These are phyloP conservation scores for Hesperophylax magnus DNA, from an alignment of 1,140 invertebrate genomes.

Conservation along the genomic window DNA sequence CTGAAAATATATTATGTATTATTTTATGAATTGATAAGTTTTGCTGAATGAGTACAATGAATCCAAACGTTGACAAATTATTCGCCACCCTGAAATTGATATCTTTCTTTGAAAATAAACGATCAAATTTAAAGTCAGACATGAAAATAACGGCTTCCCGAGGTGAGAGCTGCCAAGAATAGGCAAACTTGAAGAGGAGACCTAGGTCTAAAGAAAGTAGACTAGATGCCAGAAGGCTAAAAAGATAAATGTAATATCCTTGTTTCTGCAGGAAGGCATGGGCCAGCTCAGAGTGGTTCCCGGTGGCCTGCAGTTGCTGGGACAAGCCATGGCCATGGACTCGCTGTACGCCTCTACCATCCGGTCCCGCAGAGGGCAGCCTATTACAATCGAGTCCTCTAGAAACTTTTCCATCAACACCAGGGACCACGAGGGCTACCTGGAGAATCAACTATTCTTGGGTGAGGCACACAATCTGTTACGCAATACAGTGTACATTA, in stretches of 20 bases:
- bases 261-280: conserved; percentile 87
- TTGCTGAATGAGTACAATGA: too few relatives aligned
- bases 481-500: not conserved
- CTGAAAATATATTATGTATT: too few relatives aligned
- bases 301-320: conserved; percentile 88
- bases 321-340: conserved; percentile 89
- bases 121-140: too few relatives aligned
- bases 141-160: too few relatives aligned
- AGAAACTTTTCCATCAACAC: conserved; percentile 90
- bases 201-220: too few relatives aligned
- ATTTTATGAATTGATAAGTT: too few relatives aligned
- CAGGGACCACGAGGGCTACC: conserved; percentile 81
- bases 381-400: conserved; percentile 88
- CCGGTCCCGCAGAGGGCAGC: conserved; percentile 84
- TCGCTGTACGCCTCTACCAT: conserved; percentile 89
- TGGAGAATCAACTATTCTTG: conserved; percentile 86
- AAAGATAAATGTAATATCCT: not conserved
- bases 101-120: too few relatives aligned
- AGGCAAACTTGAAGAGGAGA: too few relatives aligned
- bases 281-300: conserved; percentile 91
- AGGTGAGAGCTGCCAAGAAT: too few relatives aligned
- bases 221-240: too few relatives aligned
- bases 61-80: too few relatives aligned
- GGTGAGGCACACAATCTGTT: conserved; percentile 66
- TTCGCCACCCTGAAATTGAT: too few relatives aligned